Conservation (phyloP, 2,797 vertebrate species). For the Phrynocephalus vlangalii region DNA sequence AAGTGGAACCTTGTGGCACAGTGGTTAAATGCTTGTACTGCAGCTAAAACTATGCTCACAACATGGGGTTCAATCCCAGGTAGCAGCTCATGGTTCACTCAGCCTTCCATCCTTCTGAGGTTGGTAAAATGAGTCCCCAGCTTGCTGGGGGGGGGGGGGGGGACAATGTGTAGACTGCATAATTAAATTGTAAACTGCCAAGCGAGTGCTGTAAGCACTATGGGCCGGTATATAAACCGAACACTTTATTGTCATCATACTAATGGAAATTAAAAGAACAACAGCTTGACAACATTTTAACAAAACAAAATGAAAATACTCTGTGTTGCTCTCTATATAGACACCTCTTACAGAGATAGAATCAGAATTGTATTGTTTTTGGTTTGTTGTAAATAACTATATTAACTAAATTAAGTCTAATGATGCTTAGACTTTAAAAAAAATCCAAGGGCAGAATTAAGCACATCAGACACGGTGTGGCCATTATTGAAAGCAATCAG, state of each 20-base stretch:
- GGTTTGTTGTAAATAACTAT: not conserved
- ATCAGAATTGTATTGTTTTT: not conserved
- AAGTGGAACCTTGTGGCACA: not conserved
- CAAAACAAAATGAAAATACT: not conserved
- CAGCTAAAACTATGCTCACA: too few relatives aligned
- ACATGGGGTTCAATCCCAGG: too few relatives aligned
- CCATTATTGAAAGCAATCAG: slow-evolving; percentile 38
- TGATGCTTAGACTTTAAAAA: not conserved
- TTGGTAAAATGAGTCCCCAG: too few relatives aligned
- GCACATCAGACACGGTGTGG: not conserved
- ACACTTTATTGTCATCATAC: not conserved
- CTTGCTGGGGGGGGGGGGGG: too few relatives aligned
- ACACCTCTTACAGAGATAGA: slow-evolving; percentile 2
- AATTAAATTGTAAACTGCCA: too few relatives aligned
- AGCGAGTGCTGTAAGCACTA: too few relatives aligned
- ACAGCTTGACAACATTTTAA: not conserved
- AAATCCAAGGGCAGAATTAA: slow-evolving; percentile 38
- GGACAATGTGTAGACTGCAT: too few relatives aligned
- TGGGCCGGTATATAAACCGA: too few relatives aligned
- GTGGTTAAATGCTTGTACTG: too few relatives aligned
- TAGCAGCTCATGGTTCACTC: too few relatives aligned
- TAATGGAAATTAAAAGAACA: not conserved
- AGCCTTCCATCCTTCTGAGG: too few relatives aligned
- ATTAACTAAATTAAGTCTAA: slow-evolving; percentile 29
- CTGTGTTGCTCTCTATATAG: not conserved